phyloP scores from a whole-genome alignment of 2,797 vertebrate species.

The Scomberomorus guttatus region DNA sequence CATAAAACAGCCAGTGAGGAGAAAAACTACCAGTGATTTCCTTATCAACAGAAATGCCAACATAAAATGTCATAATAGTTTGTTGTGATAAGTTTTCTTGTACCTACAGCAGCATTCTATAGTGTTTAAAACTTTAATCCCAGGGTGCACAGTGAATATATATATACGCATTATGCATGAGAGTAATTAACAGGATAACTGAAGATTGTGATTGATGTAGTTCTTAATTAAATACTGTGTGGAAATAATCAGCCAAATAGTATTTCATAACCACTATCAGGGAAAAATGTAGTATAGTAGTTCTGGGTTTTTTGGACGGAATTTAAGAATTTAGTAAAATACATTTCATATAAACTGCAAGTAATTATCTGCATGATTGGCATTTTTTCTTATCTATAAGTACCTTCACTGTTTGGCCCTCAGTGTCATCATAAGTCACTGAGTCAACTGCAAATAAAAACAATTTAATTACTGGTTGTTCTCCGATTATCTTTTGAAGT shows the following conservation, averaged over 20 bases:
- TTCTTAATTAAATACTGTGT: not conserved
- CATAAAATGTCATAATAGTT: constrained; percentile 53
- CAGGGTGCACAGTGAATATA: not conserved
- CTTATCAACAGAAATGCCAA: constrained; percentile 49
- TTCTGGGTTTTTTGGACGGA: not conserved
- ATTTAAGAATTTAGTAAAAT: not conserved
- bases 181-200: not conserved
- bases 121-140: constrained; percentile 4
- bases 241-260: not conserved
- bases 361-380: not conserved
- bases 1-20: constrained; percentile 30
- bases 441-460: not conserved
- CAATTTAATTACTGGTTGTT: not conserved
- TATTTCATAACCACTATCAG: not conserved
- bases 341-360: too few relatives aligned
- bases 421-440: too few relatives aligned
- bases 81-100: constrained; percentile 34
- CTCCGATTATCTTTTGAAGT: not conserved
- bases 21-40: constrained; percentile 37
- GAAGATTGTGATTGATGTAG: not conserved
- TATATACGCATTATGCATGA: not conserved
- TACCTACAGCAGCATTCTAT: constrained; percentile 23
- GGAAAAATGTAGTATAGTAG: not conserved
- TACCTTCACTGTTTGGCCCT: too few relatives aligned
- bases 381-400: too few relatives aligned